Conservation (phyloP, 53 echinoderm and acorn worm species). For the Paelopatides confundens region DNA sequence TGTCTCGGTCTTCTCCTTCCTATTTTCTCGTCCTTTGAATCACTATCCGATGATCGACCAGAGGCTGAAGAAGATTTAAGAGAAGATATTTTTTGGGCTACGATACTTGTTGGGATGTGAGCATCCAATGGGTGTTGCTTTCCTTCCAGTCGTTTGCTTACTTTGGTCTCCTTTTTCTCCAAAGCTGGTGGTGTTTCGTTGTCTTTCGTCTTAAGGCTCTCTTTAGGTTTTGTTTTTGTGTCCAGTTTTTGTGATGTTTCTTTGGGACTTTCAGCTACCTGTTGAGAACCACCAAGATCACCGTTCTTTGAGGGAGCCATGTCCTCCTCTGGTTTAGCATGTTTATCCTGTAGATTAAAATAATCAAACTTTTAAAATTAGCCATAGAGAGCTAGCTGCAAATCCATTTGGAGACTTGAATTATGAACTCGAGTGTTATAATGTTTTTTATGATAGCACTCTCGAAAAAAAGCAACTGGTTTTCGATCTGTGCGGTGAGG, state of each 20-base stretch:
- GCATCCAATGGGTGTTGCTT: slow-evolving; percentile 40
- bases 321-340: not conserved
- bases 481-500: too few species aligned
- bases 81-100: slow-evolving; percentile 35
- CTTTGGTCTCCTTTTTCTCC: slow-evolving; percentile 3
- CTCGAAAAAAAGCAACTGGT: too few species aligned
- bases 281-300: not conserved
- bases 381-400: not conserved
- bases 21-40: slow-evolving; percentile 24
- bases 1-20: not conserved
- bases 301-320: not conserved
- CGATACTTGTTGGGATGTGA: slow-evolving; percentile 34
- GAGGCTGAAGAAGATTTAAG: slow-evolving; percentile 21
- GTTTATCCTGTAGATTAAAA: not conserved
- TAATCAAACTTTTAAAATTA: too few species aligned
- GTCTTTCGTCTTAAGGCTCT: not conserved
- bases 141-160: not conserved
- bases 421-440: too few species aligned
- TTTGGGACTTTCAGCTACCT: not conserved
- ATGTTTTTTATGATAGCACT: too few species aligned
- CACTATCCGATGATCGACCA: slow-evolving; percentile 24
- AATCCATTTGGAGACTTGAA: not conserved
- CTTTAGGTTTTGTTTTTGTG: not conserved
- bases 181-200: not conserved
- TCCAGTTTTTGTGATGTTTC: not conserved